Evolutionary conservation across 2,797 vertebrate species (phyloP).

Genomic region (Melanotaenia pygmaea): DNA sequence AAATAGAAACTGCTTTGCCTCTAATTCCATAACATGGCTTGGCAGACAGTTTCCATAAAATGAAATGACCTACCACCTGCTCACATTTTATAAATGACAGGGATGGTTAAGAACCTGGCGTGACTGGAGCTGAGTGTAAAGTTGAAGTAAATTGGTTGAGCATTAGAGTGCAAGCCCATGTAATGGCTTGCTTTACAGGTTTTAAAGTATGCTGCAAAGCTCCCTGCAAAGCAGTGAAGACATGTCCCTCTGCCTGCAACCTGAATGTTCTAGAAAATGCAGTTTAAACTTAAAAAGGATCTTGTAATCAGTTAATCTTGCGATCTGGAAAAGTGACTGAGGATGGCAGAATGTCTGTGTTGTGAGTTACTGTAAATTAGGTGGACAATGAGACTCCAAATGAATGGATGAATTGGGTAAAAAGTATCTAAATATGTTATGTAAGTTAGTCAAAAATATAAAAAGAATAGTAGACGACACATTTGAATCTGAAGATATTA

Average conservation of each 20-base stretch:
- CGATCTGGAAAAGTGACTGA: not conserved
- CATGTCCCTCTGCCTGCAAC: constrained; percentile 31
- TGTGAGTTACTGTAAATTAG: not conserved
- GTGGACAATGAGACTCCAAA: too few relatives aligned
- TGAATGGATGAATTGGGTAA: too few relatives aligned
- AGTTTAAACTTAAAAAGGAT: not conserved
- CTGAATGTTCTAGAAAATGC: constrained; percentile 16
- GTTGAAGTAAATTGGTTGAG: constrained; percentile 69
- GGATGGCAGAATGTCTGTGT: not conserved
- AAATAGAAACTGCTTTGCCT: constrained; percentile 55
- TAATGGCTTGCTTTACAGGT: constrained; percentile 67
- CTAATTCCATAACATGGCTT: constrained; percentile 53
- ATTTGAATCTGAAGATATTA: too few relatives aligned
- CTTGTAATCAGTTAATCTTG: not conserved
- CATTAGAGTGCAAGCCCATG: constrained; percentile 70
- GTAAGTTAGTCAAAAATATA: too few relatives aligned
- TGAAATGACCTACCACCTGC: constrained; percentile 69
- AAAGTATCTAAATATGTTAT: too few relatives aligned
- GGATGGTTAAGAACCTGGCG: constrained; percentile 52
- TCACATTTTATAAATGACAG: constrained; percentile 68
- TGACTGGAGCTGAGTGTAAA: constrained; percentile 47
- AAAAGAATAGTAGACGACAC: too few relatives aligned
- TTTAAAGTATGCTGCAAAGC: constrained; percentile 67
- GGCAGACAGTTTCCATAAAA: constrained; percentile 61
- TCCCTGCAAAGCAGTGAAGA: constrained; percentile 28